Conservation (phyloP, 1,140 invertebrate species). For the Drosophila equinoxialis region DNA sequence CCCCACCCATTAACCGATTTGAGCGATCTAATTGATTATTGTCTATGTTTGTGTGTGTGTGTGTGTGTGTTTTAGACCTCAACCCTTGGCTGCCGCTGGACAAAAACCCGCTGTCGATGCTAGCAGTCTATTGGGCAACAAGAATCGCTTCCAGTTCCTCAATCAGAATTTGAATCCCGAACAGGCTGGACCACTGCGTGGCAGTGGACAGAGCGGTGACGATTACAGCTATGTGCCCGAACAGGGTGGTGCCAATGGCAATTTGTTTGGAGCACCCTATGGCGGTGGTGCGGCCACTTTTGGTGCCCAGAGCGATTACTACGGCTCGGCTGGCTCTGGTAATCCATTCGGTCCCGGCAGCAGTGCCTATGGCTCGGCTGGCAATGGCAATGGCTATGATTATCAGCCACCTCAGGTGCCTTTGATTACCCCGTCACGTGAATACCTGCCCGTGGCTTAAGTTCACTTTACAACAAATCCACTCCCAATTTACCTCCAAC, state of each 20-base stretch:
- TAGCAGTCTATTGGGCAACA: conserved; percentile 72
- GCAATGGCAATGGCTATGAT: conserved; percentile 60
- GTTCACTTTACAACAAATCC: conserved; percentile 4
- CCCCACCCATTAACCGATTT: neutral
- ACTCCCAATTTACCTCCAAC: neutral
- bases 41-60: too few relatives aligned
- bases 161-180: conserved; percentile 71
- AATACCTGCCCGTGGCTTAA: conserved; percentile 74
- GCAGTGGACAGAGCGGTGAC: conserved; percentile 76
- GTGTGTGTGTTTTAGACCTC: conserved; percentile 44
- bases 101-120: conserved; percentile 57
- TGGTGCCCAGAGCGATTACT: conserved; percentile 8
- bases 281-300: conserved; percentile 3
- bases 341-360: conserved; percentile 35
- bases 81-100: conserved; percentile 48
- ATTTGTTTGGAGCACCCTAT: conserved; percentile 36
- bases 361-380: conserved; percentile 31
- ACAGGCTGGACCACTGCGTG: conserved; percentile 55
- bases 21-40: neutral
- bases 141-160: conserved; percentile 80
- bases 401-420: conserved; percentile 56
- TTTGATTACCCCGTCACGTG: conserved; percentile 58
- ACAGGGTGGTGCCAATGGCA: conserved; percentile 19
- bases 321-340: conserved; percentile 25
- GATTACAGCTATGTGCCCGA: conserved; percentile 69